Conservation (phyloP, 2,797 vertebrate genomes). For the Schizothorax lantsangensis region DNA sequence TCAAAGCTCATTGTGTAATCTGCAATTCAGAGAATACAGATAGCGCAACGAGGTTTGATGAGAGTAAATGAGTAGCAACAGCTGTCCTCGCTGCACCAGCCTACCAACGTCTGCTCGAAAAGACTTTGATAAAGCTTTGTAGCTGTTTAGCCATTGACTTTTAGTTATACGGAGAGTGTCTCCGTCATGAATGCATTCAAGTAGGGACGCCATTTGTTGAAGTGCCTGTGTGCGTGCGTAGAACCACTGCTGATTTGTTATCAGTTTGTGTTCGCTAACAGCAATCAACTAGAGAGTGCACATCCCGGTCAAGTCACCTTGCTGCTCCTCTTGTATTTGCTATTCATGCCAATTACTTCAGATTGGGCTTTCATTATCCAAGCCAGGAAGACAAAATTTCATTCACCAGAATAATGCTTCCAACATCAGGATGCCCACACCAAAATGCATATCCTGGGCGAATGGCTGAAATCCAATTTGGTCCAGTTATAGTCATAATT, state of each 20-base stretch:
- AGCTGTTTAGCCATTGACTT: slow-evolving; percentile 39
- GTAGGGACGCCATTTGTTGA: background rate
- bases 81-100: slow-evolving; percentile 20
- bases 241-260: background rate
- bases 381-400: slow-evolving; percentile 62
- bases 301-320: slow-evolving; percentile 28
- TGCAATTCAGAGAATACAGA: slow-evolving; percentile 49
- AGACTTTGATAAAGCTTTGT: slow-evolving; percentile 30
- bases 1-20: slow-evolving; percentile 50
- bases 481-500: slow-evolving; percentile 63
- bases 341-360: slow-evolving; percentile 56
- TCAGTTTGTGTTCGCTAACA: slow-evolving; percentile 11
- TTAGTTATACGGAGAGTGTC: slow-evolving; percentile 17
- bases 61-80: slow-evolving; percentile 40
- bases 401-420: slow-evolving; percentile 63
- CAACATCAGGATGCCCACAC: slow-evolving; percentile 57
- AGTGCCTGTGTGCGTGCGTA: slow-evolving; percentile 28
- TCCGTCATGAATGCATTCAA: slow-evolving; percentile 30
- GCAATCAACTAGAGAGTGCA: background rate
- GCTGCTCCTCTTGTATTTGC: slow-evolving; percentile 29
- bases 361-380: slow-evolving; percentile 58
- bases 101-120: slow-evolving; percentile 9
- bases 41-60: slow-evolving; percentile 54
- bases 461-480: slow-evolving; percentile 69
- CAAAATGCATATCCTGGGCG: slow-evolving; percentile 61